These are phyloP conservation scores for Chionomys nivalis DNA, from an alignment of 2,113 vertebrate species.

Conservation along the genomic window DNA sequence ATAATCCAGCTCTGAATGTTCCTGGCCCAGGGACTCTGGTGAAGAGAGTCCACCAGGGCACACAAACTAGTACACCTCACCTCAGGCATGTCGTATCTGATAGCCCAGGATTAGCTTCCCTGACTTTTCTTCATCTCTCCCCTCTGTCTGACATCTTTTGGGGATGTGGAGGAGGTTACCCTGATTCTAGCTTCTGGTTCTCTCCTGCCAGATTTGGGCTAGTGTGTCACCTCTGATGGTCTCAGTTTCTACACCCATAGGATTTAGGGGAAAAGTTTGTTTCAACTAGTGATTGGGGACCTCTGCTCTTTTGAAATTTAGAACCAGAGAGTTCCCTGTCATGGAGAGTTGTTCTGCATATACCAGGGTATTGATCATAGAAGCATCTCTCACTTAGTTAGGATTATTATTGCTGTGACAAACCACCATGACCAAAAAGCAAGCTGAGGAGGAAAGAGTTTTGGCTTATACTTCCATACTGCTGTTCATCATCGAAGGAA, in stretches of 20 bases:
- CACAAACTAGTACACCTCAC: not conserved
- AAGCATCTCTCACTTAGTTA: no score
- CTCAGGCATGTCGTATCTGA: not conserved
- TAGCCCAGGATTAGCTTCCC: not conserved
- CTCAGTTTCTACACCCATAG: not conserved
- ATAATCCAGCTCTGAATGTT: no score
- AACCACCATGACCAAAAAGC: not conserved
- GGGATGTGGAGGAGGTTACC: no score
- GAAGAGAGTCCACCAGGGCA: not conserved
- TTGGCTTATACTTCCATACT: not conserved
- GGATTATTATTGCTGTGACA: not conserved
- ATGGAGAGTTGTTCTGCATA: not conserved
- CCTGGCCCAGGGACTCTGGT: not conserved
- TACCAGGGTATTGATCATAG: not conserved
- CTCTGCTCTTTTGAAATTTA: not conserved
- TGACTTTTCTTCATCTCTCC: no score
- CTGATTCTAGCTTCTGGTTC: not conserved
- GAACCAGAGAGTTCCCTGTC: no score
- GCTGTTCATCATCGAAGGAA: not conserved
- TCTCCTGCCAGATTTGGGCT: no score
- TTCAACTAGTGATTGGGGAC: not conserved
- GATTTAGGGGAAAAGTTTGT: not conserved
- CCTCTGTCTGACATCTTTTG: not conserved
- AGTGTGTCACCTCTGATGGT: no score
- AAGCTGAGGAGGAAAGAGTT: not conserved